Evolutionary conservation across 2,113 vertebrate genomes (phyloP).

Genomic region (Bostrychus sinensis): DNA sequence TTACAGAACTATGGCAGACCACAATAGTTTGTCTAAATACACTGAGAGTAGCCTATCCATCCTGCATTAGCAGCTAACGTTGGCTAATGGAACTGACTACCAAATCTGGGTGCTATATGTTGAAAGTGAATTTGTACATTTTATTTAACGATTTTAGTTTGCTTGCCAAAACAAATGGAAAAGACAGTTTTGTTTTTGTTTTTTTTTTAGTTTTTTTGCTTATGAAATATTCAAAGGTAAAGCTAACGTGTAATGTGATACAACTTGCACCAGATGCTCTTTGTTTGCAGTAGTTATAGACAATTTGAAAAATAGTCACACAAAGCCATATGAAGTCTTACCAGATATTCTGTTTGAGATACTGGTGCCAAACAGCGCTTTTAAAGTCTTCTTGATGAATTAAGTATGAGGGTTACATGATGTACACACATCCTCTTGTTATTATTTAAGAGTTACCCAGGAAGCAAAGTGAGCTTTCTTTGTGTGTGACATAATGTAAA

Average conservation of each 20-base stretch:
- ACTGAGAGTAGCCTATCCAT: no score
- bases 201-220: no score
- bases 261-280: conserved; percentile 22
- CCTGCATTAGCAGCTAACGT: no score
- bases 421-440: conserved; percentile 1
- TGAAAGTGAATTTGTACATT: no score
- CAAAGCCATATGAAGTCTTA: neutral
- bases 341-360: neutral
- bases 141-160: no score
- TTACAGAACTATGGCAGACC: no score
- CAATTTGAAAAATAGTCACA: neutral
- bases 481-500: conserved; percentile 21
- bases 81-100: no score
- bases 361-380: neutral
- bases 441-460: conserved; percentile 13
- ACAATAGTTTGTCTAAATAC: no score
- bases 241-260: conserved; percentile 20
- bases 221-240: conserved; percentile 51
- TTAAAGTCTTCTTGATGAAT: neutral
- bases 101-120: no score
- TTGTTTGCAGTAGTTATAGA: neutral
- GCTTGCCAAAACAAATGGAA: no score
- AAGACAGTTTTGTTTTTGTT: no score
- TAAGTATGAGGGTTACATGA: neutral
- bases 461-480: neutral